Base-by-base conservation (phyloP, 1,140 invertebrate genomes). In the Ceratina australensis region DNA sequence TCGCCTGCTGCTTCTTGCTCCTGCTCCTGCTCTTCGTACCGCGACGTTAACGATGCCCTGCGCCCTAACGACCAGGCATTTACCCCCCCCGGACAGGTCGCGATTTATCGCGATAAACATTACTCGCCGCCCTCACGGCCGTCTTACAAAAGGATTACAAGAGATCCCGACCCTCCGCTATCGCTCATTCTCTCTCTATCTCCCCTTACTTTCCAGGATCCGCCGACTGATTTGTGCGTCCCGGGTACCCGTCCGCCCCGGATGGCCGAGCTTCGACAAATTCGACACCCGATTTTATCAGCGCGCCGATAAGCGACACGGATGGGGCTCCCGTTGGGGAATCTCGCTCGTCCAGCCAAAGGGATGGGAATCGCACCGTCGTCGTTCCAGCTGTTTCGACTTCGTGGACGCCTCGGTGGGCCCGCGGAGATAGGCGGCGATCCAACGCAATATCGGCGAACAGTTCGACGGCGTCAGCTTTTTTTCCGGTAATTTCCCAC, bases 21-120 rank as follows among this genome's bases (percentile, higher is more conserved):
- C n/a, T n/a, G n/a, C n/a, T 56, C 61, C 49, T 24, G 12, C 42
- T n/a, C 2, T 42, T 18, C 13, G 1, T 54, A 42, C 33, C 3
- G 3, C 33, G 33, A 5, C 13, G 42, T 77, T 77, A 77, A 77
- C 74, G 66, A 71, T 47, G 42, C 20, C 28, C 28, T 20, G 22
- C 54, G 22, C 67, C 47, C 33, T 76, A 80, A 80, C 49, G 75
- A 63, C 68, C 50, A 13, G 49, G 24, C 64, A 67, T 33, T 28
- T 59, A 69, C 42, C 74, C 26, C 42, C 74, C 26, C 47, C 26
- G 16, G 47, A 71, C 57, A 20, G 28, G 12, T 50, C 52, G 28
- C 74, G 5, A 77, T 77, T 77, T 77, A 77, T 77, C 57, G 57
- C 74, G 74, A 77, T 71, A 71, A 77, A 69, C 74, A 56, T 69